Base-by-base conservation (phyloP, 1,140 invertebrate genomes). In the Trypoxylus dichotomus region DNA sequence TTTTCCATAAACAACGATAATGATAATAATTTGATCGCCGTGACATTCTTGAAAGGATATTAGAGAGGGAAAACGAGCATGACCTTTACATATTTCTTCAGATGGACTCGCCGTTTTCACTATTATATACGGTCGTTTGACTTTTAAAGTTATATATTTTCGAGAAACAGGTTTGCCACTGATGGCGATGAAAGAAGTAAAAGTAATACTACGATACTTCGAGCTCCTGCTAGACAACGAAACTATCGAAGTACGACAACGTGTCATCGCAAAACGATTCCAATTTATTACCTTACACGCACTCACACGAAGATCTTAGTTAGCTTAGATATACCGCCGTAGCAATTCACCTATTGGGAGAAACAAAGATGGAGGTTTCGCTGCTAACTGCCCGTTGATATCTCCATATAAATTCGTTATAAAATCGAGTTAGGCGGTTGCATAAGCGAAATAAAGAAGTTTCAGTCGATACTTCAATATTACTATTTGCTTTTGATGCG, bases 1-100 rank as follows among this genome's bases (percentile, higher is more conserved):
- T 68, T 29, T 68, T 68, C 24, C 3, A 68, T 11, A 27, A 19
- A 63, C 10, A 68, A 54, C 19, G 47, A 68, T 24, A 68, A 68
- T 54, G 7, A 19, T 6, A 54, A 37, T 37, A 37, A 58, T 19
- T 58, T 58, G 6, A 58, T 58, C 60, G 27, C 60, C 24, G 60
- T 27, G 60, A 68, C 60, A 68, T 68, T 68, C 60, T 68, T 29
- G 60, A 68, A 68, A 68, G 60, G 21, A 5, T 54, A 68, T 27
- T 68, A 68, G 60, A 68, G 60, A 68, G 60, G 60, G 60, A 68
- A 68, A 68, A 25, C 24, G 7, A 29, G 27, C 24, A 29, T 68
- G 60, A 68, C 60, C 60, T 68, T 68, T 68, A 68, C 60, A 68
- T 68, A 68, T 54, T 54, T 54, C 60, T 68, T 68, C 60, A 68